phyloP scores from a whole-genome alignment of 2,888 invertebrate species.

The Spilarctia lutea region DNA sequence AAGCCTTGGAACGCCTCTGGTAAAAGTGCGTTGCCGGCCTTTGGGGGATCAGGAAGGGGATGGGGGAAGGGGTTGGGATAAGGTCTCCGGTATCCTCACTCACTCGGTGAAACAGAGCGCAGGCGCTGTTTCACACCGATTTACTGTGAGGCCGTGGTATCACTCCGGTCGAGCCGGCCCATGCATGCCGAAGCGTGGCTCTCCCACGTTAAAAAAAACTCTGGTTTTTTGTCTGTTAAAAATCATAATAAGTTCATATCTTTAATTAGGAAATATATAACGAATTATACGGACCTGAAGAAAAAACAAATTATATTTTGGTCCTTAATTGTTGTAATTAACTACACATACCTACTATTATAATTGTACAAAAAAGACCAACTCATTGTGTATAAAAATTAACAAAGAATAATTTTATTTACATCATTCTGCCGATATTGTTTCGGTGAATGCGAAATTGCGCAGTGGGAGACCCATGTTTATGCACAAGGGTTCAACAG shows the following conservation, averaged over 20 bases:
- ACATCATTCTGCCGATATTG: background rate
- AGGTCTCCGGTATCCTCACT: too few relatives aligned
- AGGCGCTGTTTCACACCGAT: too few relatives aligned
- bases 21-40: too few relatives aligned
- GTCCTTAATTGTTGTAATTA: background rate
- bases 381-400: background rate
- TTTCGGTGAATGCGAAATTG: background rate
- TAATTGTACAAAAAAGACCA: background rate
- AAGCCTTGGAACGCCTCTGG: too few relatives aligned
- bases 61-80: too few relatives aligned
- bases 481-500: too few relatives aligned
- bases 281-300: background rate
- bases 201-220: background rate
- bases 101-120: too few relatives aligned
- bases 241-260: background rate
- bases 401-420: background rate
- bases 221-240: background rate
- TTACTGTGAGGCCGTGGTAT: too few relatives aligned
- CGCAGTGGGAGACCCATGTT: too few relatives aligned
- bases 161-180: too few relatives aligned
- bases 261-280: background rate
- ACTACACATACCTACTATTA: background rate
- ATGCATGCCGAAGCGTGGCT: too few relatives aligned
- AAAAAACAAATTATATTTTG: background rate
- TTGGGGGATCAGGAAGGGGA: too few relatives aligned